Conservation (phyloP, 2,113 vertebrate genomes). For the Dissostichus mawsoni region DNA sequence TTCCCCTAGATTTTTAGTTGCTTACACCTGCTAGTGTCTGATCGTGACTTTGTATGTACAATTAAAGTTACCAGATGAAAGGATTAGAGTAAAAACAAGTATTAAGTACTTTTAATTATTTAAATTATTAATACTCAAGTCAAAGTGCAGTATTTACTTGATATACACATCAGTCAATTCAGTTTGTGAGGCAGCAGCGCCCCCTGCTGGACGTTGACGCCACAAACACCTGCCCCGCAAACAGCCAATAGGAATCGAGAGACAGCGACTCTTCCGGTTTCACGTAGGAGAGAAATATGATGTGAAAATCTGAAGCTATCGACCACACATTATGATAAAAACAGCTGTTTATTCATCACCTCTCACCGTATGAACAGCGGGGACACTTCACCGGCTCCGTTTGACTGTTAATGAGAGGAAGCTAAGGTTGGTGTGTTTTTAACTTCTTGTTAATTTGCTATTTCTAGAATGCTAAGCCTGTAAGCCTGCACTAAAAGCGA, state of each 20-base stretch:
- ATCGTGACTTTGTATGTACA: too few relatives aligned
- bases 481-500: conserved; percentile 56
- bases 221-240: neutral
- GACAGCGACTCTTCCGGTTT: conserved; percentile 76
- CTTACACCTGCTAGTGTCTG: too few relatives aligned
- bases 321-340: neutral
- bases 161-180: neutral
- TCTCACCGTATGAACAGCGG: neutral
- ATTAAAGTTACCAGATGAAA: too few relatives aligned
- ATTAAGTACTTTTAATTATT: too few relatives aligned
- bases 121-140: too few relatives aligned
- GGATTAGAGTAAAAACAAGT: too few relatives aligned
- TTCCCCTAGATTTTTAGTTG: too few relatives aligned
- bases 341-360: conserved; percentile 9
- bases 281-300: neutral
- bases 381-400: neutral
- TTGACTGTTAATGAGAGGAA: conserved; percentile 52
- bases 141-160: too few relatives aligned
- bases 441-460: conserved; percentile 12
- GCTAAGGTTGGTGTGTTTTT: conserved; percentile 57
- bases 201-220: conserved; percentile 1
- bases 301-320: conserved; percentile 20
- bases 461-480: conserved; percentile 54
- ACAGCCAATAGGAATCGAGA: conserved; percentile 56
- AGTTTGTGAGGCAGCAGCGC: conserved; percentile 10